phyloP scores from a whole-genome alignment of 2,797 vertebrate genomes.

The Acanthurus lineatus region DNA sequence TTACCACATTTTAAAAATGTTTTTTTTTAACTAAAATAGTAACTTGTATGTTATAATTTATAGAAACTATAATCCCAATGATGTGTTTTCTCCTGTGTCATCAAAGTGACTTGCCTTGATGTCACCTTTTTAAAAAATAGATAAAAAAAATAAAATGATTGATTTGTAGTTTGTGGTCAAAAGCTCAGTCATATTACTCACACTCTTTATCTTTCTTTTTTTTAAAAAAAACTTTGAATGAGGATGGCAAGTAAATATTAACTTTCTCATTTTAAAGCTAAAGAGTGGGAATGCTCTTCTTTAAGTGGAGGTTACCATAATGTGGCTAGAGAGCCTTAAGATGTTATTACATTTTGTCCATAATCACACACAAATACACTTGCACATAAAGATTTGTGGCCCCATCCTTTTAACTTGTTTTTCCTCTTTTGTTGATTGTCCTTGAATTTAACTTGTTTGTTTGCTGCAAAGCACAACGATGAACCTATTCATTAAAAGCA shows the following conservation, averaged over 20 bases:
- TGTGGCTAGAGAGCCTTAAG: not conserved
- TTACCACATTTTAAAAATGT: too few relatives aligned
- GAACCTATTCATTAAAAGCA: constrained; percentile 51
- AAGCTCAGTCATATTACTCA: too few relatives aligned
- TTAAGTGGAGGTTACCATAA: constrained; percentile 17
- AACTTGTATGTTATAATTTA: not conserved
- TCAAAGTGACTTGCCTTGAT: too few relatives aligned
- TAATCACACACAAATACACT: not conserved
- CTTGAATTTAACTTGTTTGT: constrained; percentile 35
- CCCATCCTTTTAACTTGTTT: constrained; percentile 22
- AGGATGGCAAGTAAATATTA: too few relatives aligned
- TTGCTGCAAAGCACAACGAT: constrained; percentile 29
- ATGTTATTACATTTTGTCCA: not conserved
- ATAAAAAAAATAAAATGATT: too few relatives aligned
- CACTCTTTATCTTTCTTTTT: too few relatives aligned
- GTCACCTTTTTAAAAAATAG: too few relatives aligned
- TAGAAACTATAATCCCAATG: not conserved
- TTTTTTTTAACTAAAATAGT: too few relatives aligned
- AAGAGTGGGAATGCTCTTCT: not conserved
- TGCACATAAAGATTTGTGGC: not conserved
- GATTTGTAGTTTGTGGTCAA: too few relatives aligned
- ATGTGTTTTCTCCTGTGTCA: too few relatives aligned
- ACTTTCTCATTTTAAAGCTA: too few relatives aligned
- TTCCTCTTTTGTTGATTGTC: constrained; percentile 25
- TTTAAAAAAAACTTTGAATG: too few relatives aligned